A percentile compares a stretch with the other conserved stretches of the same genome.
Conservation (phyloP, 2,113 vertebrate genomes). For the Plecotus auritus region DNA sequence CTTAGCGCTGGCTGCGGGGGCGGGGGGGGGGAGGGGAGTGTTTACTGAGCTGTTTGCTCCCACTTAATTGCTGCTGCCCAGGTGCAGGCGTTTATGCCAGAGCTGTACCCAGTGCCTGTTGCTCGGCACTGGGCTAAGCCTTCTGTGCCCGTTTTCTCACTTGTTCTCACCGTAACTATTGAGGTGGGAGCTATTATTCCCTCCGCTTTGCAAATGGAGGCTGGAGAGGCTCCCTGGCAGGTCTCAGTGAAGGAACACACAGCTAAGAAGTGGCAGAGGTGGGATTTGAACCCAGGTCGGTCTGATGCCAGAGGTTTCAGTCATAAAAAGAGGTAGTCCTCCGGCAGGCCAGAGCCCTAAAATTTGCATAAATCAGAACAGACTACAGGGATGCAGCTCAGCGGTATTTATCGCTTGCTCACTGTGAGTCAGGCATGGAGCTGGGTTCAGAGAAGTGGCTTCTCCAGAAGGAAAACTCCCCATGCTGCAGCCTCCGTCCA, state of each 20-base stretch:
- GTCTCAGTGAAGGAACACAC: background rate
- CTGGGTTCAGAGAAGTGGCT: background rate
- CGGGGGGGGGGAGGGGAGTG: too few relatives aligned
- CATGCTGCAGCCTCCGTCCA: background rate
- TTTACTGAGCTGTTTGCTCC: background rate
- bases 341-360: background rate
- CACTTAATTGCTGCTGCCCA: background rate
- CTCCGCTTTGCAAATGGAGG: background rate
- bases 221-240: background rate
- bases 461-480: background rate
- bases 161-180: background rate
- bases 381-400: background rate
- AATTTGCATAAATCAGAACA: too few relatives aligned
- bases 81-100: background rate
- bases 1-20: background rate
- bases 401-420: accelerated
- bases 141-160: background rate
- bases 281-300: background rate
- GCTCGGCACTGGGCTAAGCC: background rate
- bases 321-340: background rate
- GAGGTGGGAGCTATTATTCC: accelerated
- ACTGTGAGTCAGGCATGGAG: background rate
- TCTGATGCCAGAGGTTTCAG: background rate
- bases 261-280: background rate
- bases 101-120: background rate